These are phyloP conservation scores for Pachyseris speciosa DNA, from an alignment of 64 coral and sea anemone species.

Conservation along the genomic window DNA sequence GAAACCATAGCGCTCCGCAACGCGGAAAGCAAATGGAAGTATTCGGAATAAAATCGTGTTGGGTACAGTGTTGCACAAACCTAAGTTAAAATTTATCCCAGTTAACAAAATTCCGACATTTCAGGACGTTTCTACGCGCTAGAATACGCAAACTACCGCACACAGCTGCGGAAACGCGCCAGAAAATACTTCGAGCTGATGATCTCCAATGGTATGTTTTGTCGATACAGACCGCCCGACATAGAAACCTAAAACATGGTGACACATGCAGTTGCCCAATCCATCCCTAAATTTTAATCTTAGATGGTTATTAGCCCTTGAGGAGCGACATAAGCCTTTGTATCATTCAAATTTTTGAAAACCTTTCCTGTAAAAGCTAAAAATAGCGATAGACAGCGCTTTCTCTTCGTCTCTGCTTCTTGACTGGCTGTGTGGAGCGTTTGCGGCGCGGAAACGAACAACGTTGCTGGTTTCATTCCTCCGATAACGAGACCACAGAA, in stretches of 20 bases:
- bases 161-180: neutral
- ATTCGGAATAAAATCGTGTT: conserved; percentile 22
- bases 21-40: conserved; percentile 32
- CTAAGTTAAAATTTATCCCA: neutral
- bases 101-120: neutral
- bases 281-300: neutral
- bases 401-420: conserved; percentile 4
- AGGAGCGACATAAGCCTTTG: conserved; percentile 1
- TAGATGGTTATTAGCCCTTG: neutral
- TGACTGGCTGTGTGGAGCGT: neutral
- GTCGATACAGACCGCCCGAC: conserved; percentile 6
- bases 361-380: neutral
- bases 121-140: neutral
- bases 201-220: conserved; percentile 15
- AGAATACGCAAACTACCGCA: neutral
- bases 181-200: conserved; percentile 28
- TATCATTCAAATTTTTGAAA: conserved; percentile 34
- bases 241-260: conserved; percentile 17
- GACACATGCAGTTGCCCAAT: neutral
- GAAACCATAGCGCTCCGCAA: conserved; percentile 54
- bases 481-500: neutral
- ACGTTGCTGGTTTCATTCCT: neutral
- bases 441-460: conserved; percentile 38
- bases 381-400: conserved; percentile 43
- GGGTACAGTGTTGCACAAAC: neutral